Evolutionary conservation across 2,888 invertebrate species (phyloP).

Genomic region (Celastrina argiolus): DNA sequence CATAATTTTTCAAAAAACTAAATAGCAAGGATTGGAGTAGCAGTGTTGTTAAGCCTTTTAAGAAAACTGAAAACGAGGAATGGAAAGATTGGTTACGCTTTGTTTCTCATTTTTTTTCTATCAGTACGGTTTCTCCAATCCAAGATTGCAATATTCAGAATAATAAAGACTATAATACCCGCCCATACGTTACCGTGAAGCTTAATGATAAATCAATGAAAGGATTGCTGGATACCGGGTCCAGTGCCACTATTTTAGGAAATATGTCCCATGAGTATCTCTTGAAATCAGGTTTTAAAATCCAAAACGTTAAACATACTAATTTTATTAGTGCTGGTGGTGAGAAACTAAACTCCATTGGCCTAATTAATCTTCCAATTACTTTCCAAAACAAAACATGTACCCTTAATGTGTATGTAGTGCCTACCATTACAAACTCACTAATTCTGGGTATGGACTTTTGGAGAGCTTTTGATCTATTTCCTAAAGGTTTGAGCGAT

Average conservation of each 20-base stretch:
- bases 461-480: slow-evolving; percentile 29
- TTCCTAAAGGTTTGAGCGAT: slow-evolving; percentile 4
- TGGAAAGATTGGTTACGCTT: slow-evolving; percentile 29
- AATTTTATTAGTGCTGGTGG: background rate
- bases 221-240: background rate
- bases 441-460: slow-evolving; percentile 33
- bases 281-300: background rate
- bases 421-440: slow-evolving; percentile 23
- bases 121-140: background rate
- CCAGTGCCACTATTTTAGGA: background rate
- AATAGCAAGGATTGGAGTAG: slow-evolving; percentile 24
- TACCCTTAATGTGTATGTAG: slow-evolving; percentile 27
- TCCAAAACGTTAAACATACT: background rate
- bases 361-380: slow-evolving; percentile 29
- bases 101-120: slow-evolving; percentile 16
- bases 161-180: background rate
- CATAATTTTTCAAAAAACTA: slow-evolving; percentile 30
- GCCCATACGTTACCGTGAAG: background rate
- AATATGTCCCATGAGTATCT: background rate
- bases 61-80: slow-evolving; percentile 21
- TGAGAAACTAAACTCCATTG: slow-evolving; percentile 23
- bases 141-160: background rate
- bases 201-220: background rate
- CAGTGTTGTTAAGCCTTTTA: background rate
- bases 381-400: slow-evolving; percentile 24